These are phyloP conservation scores for Drosophila albomicans DNA, from an alignment of 1,140 invertebrate genomes.

Conservation along the genomic window DNA sequence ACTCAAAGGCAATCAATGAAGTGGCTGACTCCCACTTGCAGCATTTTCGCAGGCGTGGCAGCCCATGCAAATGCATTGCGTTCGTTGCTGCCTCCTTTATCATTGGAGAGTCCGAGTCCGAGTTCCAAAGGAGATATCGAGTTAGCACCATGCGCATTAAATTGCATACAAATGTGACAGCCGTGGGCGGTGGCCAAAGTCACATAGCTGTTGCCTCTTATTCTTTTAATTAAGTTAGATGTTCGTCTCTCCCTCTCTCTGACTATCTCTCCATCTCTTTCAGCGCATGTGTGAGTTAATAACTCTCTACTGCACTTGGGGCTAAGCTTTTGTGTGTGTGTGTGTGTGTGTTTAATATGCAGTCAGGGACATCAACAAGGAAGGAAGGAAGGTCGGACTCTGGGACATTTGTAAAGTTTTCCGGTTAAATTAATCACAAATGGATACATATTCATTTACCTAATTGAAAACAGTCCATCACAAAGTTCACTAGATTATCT, in stretches of 20 bases:
- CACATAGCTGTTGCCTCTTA: neutral
- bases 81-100: constrained; percentile 4
- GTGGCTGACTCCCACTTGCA: constrained; percentile 13
- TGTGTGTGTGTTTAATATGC: constrained; percentile 16
- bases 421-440: constrained; percentile 34
- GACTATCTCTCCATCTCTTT: neutral
- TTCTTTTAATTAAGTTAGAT: constrained; percentile 65
- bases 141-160: constrained; percentile 48
- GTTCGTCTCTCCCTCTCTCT: neutral
- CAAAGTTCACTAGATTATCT: constrained; percentile 3
- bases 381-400: neutral
- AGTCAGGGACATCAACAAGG: constrained; percentile 8
- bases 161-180: constrained; percentile 54
- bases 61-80: constrained; percentile 32
- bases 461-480: constrained; percentile 33
- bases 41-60: constrained; percentile 29
- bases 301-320: constrained; percentile 10
- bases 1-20: constrained; percentile 73
- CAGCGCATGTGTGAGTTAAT: constrained; percentile 18
- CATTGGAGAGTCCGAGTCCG: constrained; percentile 9
- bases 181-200: constrained; percentile 38
- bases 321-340: constrained; percentile 11
- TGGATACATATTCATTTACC: constrained; percentile 34
- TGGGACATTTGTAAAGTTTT: constrained; percentile 24
- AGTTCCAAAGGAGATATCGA: constrained; percentile 40